Evolutionary conservation across 2,888 invertebrate genomes (phyloP).

Genomic region (Patella depressa): DNA sequence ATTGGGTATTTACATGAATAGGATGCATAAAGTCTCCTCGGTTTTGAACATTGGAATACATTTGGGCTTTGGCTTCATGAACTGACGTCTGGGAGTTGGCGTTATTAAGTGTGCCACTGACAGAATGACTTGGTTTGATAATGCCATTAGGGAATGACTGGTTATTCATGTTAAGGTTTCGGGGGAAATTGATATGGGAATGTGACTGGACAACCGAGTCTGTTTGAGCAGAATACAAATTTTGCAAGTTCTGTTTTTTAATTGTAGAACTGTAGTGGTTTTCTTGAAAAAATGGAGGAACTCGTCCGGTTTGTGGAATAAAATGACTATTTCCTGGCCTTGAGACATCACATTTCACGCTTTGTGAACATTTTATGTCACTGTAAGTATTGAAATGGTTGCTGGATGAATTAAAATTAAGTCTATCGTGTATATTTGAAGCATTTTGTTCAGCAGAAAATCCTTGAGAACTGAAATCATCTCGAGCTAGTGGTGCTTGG

Average conservation of each 20-base stretch:
- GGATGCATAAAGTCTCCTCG: constrained; percentile 26
- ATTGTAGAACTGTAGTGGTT: neutral
- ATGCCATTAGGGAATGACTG: neutral
- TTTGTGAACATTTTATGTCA: neutral
- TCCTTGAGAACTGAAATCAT: neutral
- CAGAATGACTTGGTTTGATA: constrained; percentile 3
- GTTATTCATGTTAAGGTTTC: neutral
- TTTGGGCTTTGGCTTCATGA: constrained; percentile 13
- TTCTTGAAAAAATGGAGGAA: neutral
- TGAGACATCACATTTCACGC: neutral
- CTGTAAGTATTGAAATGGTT: neutral
- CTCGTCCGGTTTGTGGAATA: neutral
- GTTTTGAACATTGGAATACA: constrained; percentile 7
- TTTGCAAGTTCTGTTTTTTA: neutral
- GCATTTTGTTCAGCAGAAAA: neutral
- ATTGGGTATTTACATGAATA: constrained; percentile 28
- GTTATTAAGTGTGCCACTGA: constrained; percentile 13
- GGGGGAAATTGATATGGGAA: neutral
- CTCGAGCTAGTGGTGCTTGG: neutral
- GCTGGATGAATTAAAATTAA: neutral
- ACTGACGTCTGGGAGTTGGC: constrained; percentile 10
- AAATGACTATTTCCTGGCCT: neutral
- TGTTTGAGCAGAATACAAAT: neutral
- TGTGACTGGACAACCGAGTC: neutral
- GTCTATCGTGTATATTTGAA: neutral